phyloP scores from a whole-genome alignment of 2,113 vertebrate genomes.

The Synchiropus splendidus region DNA sequence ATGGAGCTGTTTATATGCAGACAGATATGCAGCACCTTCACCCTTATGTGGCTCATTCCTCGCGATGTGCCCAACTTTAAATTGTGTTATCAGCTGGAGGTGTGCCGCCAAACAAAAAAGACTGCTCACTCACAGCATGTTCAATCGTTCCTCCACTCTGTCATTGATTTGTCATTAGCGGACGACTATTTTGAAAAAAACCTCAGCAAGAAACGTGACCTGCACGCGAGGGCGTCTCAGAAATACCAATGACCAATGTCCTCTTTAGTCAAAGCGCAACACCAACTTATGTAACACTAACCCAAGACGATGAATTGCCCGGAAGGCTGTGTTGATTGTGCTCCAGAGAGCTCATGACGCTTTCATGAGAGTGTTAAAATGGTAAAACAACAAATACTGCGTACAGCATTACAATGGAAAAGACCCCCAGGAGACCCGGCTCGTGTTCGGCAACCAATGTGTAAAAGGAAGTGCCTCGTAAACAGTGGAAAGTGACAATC shows the following conservation, averaged over 20 bases:
- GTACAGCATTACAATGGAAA: constrained; percentile 11
- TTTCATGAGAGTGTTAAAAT: constrained; percentile 34
- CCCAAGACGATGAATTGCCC: constrained; percentile 29
- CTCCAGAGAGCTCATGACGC: constrained; percentile 24
- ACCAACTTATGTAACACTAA: constrained; percentile 26
- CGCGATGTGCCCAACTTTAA: too few species aligned
- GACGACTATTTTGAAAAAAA: constrained; percentile 58
- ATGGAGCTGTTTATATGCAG: constrained; percentile 55
- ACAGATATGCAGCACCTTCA: constrained; percentile 48
- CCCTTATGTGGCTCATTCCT: constrained; percentile 2
- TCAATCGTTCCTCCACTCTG: constrained; percentile 54
- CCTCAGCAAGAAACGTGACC: constrained; percentile 26
- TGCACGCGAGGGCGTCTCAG: constrained; percentile 23
- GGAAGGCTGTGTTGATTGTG: constrained; percentile 26
- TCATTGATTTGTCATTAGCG: constrained; percentile 64
- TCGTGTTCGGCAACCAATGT: constrained; percentile 4
- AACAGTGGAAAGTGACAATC: constrained; percentile 3
- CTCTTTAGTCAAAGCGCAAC: constrained; percentile 37
- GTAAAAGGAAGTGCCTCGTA: constrained; percentile 7
- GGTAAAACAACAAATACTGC: constrained; percentile 8
- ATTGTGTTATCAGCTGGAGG: too few species aligned
- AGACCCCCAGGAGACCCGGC: constrained; percentile 10
- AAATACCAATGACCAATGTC: constrained; percentile 40
- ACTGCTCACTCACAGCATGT: constrained; percentile 47
- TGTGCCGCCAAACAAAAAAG: constrained; percentile 22